A percentile compares a stretch with the other conserved stretches of the same genome.
Conservation (phyloP, 2,797 vertebrate species). For the Benthosema pterotum region DNA sequence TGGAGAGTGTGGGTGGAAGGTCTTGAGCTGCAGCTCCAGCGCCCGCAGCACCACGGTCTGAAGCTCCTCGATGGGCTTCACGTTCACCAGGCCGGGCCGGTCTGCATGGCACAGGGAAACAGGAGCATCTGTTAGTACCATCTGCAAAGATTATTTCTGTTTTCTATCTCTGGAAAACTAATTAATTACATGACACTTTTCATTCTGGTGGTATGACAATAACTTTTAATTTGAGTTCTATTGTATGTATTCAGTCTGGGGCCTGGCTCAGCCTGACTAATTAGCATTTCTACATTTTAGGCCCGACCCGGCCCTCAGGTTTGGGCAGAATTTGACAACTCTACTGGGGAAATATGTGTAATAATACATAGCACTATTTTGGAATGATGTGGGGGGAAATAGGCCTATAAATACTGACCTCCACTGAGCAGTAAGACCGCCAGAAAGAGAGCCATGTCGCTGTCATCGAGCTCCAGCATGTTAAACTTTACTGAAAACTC, state of each 20-base stretch:
- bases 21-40: slow-evolving; percentile 86
- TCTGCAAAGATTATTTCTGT: slow-evolving; percentile 30
- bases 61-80: slow-evolving; percentile 82
- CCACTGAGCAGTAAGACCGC: too few species aligned
- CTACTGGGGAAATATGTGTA: too few species aligned
- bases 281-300: too few species aligned
- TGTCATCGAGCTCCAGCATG: slow-evolving; percentile 87
- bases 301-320: too few species aligned
- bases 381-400: too few species aligned
- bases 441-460: slow-evolving; percentile 16
- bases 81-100: slow-evolving; percentile 81
- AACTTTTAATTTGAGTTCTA: too few species aligned
- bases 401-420: too few species aligned
- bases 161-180: neutral
- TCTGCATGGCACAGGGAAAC: slow-evolving; percentile 53
- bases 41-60: slow-evolving; percentile 81
- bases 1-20: slow-evolving; percentile 84
- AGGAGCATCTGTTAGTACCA: slow-evolving; percentile 19
- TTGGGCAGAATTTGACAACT: too few species aligned
- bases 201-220: too few species aligned
- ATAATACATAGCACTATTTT: too few species aligned
- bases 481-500: slow-evolving; percentile 88
- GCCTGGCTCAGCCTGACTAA: too few species aligned
- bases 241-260: neutral
- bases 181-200: too few species aligned